phyloP scores from a whole-genome alignment of 2,797 vertebrate species.

The Anniella stebbinsi region DNA sequence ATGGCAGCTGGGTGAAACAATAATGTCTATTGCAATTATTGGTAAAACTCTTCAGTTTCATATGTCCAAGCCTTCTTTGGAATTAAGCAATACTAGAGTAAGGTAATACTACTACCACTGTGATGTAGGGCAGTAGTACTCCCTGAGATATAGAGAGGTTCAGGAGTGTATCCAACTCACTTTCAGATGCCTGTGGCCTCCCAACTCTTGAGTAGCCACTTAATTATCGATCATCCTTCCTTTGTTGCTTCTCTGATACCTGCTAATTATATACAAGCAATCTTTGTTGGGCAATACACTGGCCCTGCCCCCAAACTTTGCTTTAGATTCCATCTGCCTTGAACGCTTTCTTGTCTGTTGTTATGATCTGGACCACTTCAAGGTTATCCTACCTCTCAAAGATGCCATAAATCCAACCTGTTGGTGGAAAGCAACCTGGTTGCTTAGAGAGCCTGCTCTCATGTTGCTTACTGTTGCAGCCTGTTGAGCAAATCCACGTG shows the following conservation, averaged over 20 bases:
- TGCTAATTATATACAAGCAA: background rate
- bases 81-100: background rate
- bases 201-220: background rate
- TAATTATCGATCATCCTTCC: conserved; percentile 14
- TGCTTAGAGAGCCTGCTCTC: background rate
- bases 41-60: background rate
- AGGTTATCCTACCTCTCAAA: background rate
- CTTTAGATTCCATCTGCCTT: background rate
- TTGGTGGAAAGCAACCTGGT: background rate
- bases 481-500: conserved; percentile 69
- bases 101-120: background rate
- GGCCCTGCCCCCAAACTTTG: background rate
- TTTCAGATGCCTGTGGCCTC: conserved; percentile 3
- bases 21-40: background rate
- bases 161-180: background rate
- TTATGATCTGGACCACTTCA: background rate
- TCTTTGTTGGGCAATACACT: background rate
- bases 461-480: conserved; percentile 33
- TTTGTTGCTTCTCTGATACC: conserved; percentile 7
- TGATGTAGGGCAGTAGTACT: background rate
- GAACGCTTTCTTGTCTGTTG: background rate
- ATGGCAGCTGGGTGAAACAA: background rate
- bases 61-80: background rate
- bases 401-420: background rate
- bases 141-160: background rate